Evolutionary conservation across 1,140 invertebrate species (phyloP), one percentile per base, ranked within the genome.

Genomic region (Caenorhabditis brenneri): DNA sequence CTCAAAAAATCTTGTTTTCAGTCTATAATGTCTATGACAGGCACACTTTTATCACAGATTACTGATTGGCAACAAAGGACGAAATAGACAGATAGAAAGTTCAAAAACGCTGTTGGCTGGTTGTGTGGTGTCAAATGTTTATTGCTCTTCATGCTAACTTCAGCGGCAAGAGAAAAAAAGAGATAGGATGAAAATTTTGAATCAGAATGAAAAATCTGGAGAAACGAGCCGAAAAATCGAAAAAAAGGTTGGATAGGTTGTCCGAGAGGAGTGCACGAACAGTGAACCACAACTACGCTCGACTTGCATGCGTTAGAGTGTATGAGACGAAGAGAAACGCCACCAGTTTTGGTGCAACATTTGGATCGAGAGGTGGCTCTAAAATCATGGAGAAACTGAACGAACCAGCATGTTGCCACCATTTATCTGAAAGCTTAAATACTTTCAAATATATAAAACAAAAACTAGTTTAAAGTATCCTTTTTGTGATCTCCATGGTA

Each of bases 51-150:
- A 74, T 74, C 65, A 74, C n/a, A 74, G 65, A 33, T 31, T 24
- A 16, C 7, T 36, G 58, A 65, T 65, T 36, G 29, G 36, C 29
- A 42, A 7, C 9, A 24, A 74, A 22, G 22, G 36, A 46, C 7
- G n/a, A n/a, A 27, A 58, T 24, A 15, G 24, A 12, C 36, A n/a
- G n/a, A n/a, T n/a, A n/a, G 65, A 22, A 42, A 42, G n/a, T 74
- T 42, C 22, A 74, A 74, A 74, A 42, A 42, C 27, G 36, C 16
- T 27, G 27, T 29, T 19, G 53, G 22, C 15, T 46, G 19, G 65
- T 10, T 46, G 65, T 42, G n/a, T 46, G 65, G 36, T 42, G 65
- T 74, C 65, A 74, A 74, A 74, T 74, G 65, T 74, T 39, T 74
- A 74, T 74, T 74, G 65, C 65, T 36, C 5, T n/a, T 42, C 24